Evolutionary conservation across 2,113 vertebrate genomes (phyloP).

Genomic region (Ageneiosus marmoratus): DNA sequence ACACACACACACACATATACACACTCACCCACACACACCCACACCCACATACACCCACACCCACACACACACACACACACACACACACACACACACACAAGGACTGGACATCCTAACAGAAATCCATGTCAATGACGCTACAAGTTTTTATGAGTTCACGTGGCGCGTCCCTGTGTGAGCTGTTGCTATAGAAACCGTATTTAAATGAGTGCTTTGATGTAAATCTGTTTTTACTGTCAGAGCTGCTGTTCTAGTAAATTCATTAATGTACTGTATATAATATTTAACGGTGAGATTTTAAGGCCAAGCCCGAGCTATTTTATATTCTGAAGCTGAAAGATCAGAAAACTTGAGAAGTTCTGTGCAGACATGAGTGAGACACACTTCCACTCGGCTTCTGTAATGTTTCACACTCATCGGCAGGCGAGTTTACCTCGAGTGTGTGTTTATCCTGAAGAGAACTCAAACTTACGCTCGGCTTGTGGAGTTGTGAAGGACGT

Average conservation of each 20-base stretch:
- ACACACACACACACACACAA: no score
- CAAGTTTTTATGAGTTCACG: no score
- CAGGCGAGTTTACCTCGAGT: background rate
- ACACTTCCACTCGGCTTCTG: background rate
- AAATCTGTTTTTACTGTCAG: background rate
- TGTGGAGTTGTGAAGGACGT: background rate
- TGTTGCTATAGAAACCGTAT: no score
- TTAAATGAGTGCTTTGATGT: no score
- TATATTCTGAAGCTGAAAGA: background rate
- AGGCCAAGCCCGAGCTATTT: background rate
- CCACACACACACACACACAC: no score
- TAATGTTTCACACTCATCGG: background rate
- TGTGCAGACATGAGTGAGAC: background rate
- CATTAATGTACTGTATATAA: background rate
- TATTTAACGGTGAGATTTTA: background rate
- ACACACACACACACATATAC: no score
- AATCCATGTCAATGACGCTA: no score
- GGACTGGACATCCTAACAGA: no score
- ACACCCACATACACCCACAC: no score
- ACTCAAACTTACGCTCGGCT: background rate
- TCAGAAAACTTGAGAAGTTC: background rate
- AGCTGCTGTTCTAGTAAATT: background rate
- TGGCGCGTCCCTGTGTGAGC: no score
- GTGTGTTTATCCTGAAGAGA: background rate
- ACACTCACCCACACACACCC: no score